Evolutionary conservation across 2,113 vertebrate species (phyloP).

Genomic region (Dipodomys spectabilis): DNA sequence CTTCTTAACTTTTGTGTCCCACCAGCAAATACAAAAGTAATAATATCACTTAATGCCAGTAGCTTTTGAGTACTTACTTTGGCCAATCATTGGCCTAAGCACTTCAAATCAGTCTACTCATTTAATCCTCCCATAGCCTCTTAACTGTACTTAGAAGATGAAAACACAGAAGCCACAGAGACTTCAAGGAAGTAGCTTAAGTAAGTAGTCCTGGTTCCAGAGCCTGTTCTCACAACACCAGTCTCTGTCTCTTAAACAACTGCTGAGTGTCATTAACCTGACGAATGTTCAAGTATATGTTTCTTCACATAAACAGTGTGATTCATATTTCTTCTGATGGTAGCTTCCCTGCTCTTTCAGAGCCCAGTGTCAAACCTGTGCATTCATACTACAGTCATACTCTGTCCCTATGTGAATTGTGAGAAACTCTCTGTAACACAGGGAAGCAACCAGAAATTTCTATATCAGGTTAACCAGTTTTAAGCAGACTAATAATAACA

Average conservation of each 20-base stretch:
- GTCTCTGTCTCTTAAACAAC: background rate
- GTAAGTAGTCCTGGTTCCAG: background rate
- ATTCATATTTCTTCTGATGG: background rate
- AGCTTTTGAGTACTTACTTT: background rate
- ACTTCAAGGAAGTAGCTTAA: background rate
- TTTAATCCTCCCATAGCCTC: background rate
- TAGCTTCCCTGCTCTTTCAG: background rate
- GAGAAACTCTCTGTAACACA: background rate
- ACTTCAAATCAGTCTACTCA: constrained; percentile 24
- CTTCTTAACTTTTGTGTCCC: background rate
- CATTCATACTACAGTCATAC: background rate
- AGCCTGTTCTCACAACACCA: background rate
- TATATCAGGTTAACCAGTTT: background rate
- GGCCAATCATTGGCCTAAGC: background rate
- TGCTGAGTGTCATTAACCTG: background rate
- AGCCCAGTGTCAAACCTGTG: background rate
- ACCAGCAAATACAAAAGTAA: background rate
- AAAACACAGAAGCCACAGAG: constrained; percentile 17
- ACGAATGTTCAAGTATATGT: background rate
- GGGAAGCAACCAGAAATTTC: constrained; percentile 33
- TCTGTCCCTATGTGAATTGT: background rate
- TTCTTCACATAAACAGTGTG: background rate
- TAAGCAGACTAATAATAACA: background rate
- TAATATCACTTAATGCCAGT: background rate
- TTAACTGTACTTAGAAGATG: constrained; percentile 35